A percentile compares a stretch with the other conserved stretches of the same genome.
phyloP scores from a whole-genome alignment of 2,888 invertebrate species.

The Clanis bilineata region DNA sequence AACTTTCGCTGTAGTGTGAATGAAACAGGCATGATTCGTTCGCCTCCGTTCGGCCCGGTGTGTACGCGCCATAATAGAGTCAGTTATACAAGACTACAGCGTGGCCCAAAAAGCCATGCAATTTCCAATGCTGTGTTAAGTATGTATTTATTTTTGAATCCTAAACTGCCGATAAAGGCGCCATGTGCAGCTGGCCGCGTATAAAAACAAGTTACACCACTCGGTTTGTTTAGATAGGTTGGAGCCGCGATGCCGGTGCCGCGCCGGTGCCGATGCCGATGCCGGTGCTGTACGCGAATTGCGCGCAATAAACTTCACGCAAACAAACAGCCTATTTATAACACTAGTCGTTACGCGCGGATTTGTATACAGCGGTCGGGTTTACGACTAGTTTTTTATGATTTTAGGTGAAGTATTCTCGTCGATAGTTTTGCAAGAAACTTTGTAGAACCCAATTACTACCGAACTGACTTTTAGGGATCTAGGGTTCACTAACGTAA shows the following conservation, averaged over 20 bases:
- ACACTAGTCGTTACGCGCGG: not conserved
- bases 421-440: not conserved
- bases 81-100: too few species aligned
- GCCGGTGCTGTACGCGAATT: conserved; percentile 14
- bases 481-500: too few species aligned
- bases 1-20: too few species aligned
- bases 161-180: not conserved
- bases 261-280: not conserved
- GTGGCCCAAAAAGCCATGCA: too few species aligned
- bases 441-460: too few species aligned
- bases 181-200: conserved; percentile 15
- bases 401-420: not conserved
- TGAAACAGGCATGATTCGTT: too few species aligned
- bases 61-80: too few species aligned
- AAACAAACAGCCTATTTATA: conserved; percentile 9
- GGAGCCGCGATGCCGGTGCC: conserved; percentile 14
- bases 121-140: too few species aligned
- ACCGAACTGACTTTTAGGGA: too few species aligned
- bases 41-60: too few species aligned
- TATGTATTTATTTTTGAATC: not conserved
- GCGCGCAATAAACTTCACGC: conserved; percentile 14
- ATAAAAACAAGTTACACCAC: conserved; percentile 28
- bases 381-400: not conserved
- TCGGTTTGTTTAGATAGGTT: conserved; percentile 33
- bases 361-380: not conserved